These are phyloP conservation scores for Gisinianus flammeolus DNA, from an alignment of 2,888 invertebrate genomes.

Conservation along the genomic window DNA sequence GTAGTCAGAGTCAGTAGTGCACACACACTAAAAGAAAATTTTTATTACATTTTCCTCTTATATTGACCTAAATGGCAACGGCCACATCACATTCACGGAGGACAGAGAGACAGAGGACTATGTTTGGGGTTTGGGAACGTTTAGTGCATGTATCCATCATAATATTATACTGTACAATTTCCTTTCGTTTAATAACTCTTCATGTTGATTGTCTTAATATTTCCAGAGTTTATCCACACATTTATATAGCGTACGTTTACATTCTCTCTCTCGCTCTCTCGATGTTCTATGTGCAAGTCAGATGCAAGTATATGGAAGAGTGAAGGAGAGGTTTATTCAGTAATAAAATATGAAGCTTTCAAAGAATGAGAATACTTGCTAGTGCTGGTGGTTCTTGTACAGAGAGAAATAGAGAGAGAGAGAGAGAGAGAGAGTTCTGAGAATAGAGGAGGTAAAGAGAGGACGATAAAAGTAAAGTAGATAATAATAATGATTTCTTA, in stretches of 20 bases:
- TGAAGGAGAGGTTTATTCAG: not conserved
- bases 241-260: not conserved
- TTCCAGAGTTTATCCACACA: not conserved
- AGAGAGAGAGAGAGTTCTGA: constrained; percentile 5
- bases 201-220: not conserved
- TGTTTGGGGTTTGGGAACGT: not conserved
- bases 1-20: not conserved
- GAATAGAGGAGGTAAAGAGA: not conserved
- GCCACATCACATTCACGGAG: too few species aligned
- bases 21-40: not conserved
- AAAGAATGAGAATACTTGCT: constrained; percentile 1
- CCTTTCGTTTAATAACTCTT: not conserved
- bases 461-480: constrained; percentile 2
- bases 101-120: not conserved
- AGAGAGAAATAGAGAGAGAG: not conserved
- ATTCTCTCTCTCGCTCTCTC: not conserved
- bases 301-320: not conserved
- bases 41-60: not conserved
- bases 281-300: not conserved
- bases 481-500: not conserved
- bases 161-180: too few species aligned
- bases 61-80: not conserved
- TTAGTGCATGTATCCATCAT: not conserved
- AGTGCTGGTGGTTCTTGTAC: not conserved
- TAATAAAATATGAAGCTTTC: constrained; percentile 11